phyloP scores from a whole-genome alignment of 1,140 invertebrate species.

The Gryon sp. region DNA sequence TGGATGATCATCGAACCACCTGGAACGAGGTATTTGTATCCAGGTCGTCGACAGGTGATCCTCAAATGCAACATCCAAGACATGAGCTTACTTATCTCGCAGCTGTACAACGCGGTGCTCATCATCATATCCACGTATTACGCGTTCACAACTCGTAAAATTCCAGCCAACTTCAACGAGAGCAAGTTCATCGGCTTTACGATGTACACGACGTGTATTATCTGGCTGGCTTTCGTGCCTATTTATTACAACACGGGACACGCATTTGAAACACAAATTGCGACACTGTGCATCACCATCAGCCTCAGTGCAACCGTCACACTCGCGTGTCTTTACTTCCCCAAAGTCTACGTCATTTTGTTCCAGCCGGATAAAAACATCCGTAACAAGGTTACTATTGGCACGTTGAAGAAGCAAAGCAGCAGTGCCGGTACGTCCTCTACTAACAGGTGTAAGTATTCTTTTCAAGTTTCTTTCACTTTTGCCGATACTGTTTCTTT shows the following conservation, averaged over 20 bases:
- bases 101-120: constrained; percentile 87
- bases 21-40: constrained; percentile 81
- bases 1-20: constrained; percentile 85
- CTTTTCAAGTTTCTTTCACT: not conserved
- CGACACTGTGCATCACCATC: constrained; percentile 86
- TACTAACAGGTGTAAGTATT: constrained; percentile 73
- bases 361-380: constrained; percentile 86
- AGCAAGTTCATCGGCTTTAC: constrained; percentile 87
- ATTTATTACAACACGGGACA: constrained; percentile 86
- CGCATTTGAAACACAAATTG: constrained; percentile 86
- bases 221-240: constrained; percentile 87
- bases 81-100: constrained; percentile 85
- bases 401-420: constrained; percentile 74
- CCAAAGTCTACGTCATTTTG: constrained; percentile 87
- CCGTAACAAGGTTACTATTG: constrained; percentile 72
- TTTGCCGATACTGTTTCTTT: too few relatives aligned
- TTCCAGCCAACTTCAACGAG: constrained; percentile 89
- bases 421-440: constrained; percentile 75
- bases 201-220: constrained; percentile 89
- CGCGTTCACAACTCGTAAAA: constrained; percentile 87
- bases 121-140: constrained; percentile 87
- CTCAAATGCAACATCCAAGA: constrained; percentile 85
- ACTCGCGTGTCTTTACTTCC: constrained; percentile 86
- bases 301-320: constrained; percentile 86
- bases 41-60: constrained; percentile 77